These are phyloP conservation scores for Chrysotoxum bicinctum DNA, from an alignment of 2,888 invertebrate genomes.

Conservation along the genomic window DNA sequence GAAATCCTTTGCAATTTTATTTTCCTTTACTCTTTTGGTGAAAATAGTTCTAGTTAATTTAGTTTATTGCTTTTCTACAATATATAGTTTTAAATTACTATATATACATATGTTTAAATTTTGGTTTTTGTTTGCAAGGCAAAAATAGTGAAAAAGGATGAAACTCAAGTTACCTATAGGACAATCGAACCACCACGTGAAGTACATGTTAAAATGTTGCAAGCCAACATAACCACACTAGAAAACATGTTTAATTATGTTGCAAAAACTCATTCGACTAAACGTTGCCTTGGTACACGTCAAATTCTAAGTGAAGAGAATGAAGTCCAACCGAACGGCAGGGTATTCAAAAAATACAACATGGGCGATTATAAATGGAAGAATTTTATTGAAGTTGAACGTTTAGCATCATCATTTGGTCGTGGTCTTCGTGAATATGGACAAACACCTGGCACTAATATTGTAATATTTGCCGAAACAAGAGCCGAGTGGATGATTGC, in stretches of 20 bases:
- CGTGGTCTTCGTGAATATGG: conserved; percentile 92
- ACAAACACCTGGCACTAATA: conserved; percentile 87
- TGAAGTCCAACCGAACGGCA: conserved; percentile 95
- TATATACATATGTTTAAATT: not conserved
- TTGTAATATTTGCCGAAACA: conserved; percentile 98
- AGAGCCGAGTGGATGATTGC: conserved; percentile 99
- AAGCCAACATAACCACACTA: conserved; percentile 90
- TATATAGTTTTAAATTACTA: no score
- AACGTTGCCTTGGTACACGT: conserved; percentile 93
- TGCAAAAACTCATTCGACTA: conserved; percentile 87
- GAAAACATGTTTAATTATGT: conserved; percentile 92
- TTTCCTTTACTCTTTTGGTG: no score
- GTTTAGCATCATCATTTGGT: conserved; percentile 90
- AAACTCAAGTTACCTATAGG: conserved; percentile 87
- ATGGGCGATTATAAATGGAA: conserved; percentile 97
- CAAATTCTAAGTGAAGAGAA: conserved; percentile 96
- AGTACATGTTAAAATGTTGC: conserved; percentile 88
- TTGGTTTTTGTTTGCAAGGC: conserved; percentile 83
- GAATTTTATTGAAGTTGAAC: conserved; percentile 88
- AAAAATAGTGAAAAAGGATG: conserved; percentile 85
- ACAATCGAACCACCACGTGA: conserved; percentile 87
- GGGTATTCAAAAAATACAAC: conserved; percentile 97
- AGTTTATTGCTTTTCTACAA: no score
- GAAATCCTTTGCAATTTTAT: no score
- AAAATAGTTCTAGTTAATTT: not conserved